Base-by-base conservation (phyloP, 2,113 vertebrate genomes). In the Tragelaphus scriptus region DNA sequence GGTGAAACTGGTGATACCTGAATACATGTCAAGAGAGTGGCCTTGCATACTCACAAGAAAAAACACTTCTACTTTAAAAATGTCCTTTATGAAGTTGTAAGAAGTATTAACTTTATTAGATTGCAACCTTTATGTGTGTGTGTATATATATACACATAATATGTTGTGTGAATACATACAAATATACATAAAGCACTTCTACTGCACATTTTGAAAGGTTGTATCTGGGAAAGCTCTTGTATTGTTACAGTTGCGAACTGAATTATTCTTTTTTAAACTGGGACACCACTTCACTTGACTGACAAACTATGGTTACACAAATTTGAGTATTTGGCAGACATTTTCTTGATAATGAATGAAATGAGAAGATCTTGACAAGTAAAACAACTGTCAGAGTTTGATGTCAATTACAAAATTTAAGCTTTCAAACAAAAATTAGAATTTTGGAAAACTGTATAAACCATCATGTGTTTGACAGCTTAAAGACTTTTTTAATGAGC, bases 381-480 rank as follows among this genome's bases (percentile, higher is more conserved):
- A 90, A 95, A 97, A 95, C 25, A 93, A 88, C 47, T 58, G 77
- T 63, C 17, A 93, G 19, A 32, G 40, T 91, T 95, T 85, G 36
- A 65, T 94, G 85, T 65, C 93, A 97, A 63, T 71, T 96, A 95
- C 13, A 95, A 86, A 92, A 94, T 87, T 71, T 92, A 30, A 88
- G 49, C 63, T 92, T 92, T 95, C 63, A 71, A 85, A 40, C 65
- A 97, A 96, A 96, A 97, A 47, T 92, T 71, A 58, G 81, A 94
- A 95, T 90, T 96, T 97, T 81, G 30, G 80, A 87, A 95, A 86
- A 91, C n/a, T 19, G 6, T 44, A 36, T 56, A 16, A 10, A 85
- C 59, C 16, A 56, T 65, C 55, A 75, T 51, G 81, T 77, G 47
- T 88, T 77, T 95, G 93, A 96, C 65, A 97, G 19, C 85, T 85